Percentiles rank a stretch among this genome's conserved stretches.
phyloP scores from a whole-genome alignment of 1,140 invertebrate species.

The Aphelenchoides fujianensis region DNA sequence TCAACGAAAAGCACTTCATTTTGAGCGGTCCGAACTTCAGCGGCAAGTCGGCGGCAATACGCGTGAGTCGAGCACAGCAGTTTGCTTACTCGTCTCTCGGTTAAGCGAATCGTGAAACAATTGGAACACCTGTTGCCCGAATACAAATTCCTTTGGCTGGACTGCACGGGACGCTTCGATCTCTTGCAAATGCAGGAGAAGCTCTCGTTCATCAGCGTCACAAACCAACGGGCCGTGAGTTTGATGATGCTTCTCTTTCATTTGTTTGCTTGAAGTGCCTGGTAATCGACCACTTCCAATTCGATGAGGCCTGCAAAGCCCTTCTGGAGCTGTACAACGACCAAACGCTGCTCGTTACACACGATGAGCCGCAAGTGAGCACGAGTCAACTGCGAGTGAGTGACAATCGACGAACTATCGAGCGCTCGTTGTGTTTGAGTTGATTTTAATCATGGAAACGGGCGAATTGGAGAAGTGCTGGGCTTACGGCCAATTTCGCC shows the following conservation, averaged over 20 bases:
- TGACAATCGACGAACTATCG: too few relatives aligned
- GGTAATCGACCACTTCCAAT: conserved; percentile 33
- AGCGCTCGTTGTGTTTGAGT: conserved; percentile 28
- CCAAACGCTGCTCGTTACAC: conserved; percentile 24
- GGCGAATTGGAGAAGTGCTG: conserved; percentile 21
- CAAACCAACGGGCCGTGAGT: conserved; percentile 15
- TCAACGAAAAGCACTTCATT: conserved; percentile 21
- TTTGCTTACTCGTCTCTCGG: not conserved
- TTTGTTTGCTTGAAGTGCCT: too few relatives aligned
- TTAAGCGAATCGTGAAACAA: conserved; percentile 25
- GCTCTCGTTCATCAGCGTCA: conserved; percentile 5
- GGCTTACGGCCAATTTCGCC: conserved; percentile 25
- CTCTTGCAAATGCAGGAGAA: conserved; percentile 33
- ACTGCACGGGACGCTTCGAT: conserved; percentile 33
- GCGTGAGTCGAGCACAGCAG: not conserved
- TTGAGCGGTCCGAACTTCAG: conserved; percentile 28
- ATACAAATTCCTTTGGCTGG: conserved; percentile 32
- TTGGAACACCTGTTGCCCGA: conserved; percentile 18
- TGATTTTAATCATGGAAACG: conserved; percentile 36
- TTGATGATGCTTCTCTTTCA: too few relatives aligned
- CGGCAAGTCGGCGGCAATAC: conserved; percentile 29
- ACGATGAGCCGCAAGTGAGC: conserved; percentile 18
- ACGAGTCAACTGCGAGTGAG: not conserved
- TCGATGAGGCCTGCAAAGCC: conserved; percentile 19
- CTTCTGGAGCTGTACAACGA: conserved; percentile 36